phyloP scores from a whole-genome alignment of 2,888 invertebrate genomes.

The Antheraea assamensis region DNA sequence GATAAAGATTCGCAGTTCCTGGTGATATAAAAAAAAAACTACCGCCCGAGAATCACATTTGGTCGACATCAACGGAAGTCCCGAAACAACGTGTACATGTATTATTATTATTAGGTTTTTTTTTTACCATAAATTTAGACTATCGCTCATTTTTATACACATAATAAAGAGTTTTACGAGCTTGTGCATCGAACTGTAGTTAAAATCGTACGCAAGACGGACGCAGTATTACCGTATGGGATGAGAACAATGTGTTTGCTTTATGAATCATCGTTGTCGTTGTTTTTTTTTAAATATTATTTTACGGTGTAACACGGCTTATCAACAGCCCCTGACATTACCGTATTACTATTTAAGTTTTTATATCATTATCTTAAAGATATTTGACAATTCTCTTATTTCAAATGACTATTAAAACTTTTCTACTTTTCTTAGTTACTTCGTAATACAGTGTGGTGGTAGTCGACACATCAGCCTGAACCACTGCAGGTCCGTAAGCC shows the following conservation, averaged over 20 bases:
- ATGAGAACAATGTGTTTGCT: constrained; percentile 11
- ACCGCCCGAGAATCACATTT: constrained; percentile 28
- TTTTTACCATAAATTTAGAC: constrained; percentile 23
- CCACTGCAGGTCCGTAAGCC: no score
- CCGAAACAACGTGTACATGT: constrained; percentile 55
- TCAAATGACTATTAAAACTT: not conserved
- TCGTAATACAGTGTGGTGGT: no score
- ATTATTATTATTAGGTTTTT: constrained; percentile 59
- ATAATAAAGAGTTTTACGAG: constrained; percentile 77
- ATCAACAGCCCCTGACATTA: not conserved
- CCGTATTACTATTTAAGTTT: not conserved
- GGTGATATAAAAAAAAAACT: not conserved
- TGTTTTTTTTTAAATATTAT: not conserved
- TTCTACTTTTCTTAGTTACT: no score
- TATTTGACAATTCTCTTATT: not conserved
- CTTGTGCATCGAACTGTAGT: constrained; percentile 65
- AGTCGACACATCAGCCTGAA: no score
- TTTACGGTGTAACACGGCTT: not conserved
- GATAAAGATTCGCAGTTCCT: constrained; percentile 9
- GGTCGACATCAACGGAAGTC: constrained; percentile 57
- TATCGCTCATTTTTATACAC: constrained; percentile 57
- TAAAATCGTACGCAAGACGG: constrained; percentile 39
- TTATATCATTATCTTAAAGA: not conserved
- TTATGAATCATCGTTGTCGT: not conserved
- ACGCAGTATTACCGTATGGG: constrained; percentile 13